Conservation (phyloP, 2,113 vertebrate genomes). For the Hystrix brachyura region DNA sequence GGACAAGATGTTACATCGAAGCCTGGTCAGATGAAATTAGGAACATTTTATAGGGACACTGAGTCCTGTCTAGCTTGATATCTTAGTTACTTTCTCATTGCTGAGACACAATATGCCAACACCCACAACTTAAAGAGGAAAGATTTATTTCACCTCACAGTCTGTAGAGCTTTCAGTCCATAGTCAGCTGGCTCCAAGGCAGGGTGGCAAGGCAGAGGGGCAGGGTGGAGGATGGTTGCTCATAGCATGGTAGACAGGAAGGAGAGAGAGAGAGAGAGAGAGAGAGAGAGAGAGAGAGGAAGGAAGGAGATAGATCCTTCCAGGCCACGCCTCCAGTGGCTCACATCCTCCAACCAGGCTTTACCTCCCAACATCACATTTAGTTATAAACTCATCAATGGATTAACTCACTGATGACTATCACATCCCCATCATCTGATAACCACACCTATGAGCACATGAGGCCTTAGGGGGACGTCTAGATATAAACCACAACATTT, state of each 20-base stretch:
- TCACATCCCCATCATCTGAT: background rate
- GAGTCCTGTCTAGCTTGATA: slow-evolving; percentile 20
- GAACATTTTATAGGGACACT: slow-evolving; percentile 32
- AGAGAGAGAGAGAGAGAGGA: background rate
- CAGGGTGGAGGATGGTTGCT: background rate
- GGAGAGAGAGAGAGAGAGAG: background rate
- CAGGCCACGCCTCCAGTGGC: background rate
- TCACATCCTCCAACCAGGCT: background rate
- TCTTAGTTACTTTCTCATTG: background rate
- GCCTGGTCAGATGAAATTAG: slow-evolving; percentile 25
- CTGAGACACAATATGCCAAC: background rate
- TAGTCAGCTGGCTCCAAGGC: background rate
- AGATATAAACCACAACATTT: background rate
- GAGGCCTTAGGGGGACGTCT: background rate
- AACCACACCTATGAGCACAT: background rate
- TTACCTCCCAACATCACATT: background rate
- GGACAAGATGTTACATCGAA: slow-evolving; percentile 58
- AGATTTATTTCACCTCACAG: background rate
- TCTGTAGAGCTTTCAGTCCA: background rate
- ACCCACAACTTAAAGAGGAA: background rate
- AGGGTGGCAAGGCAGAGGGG: background rate
- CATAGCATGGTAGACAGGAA: background rate
- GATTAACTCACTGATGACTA: background rate
- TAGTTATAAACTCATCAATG: background rate
- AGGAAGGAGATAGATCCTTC: background rate